These are phyloP conservation scores for Protaetia brevitarsis DNA, from an alignment of 1,140 invertebrate species.

Conservation along the genomic window DNA sequence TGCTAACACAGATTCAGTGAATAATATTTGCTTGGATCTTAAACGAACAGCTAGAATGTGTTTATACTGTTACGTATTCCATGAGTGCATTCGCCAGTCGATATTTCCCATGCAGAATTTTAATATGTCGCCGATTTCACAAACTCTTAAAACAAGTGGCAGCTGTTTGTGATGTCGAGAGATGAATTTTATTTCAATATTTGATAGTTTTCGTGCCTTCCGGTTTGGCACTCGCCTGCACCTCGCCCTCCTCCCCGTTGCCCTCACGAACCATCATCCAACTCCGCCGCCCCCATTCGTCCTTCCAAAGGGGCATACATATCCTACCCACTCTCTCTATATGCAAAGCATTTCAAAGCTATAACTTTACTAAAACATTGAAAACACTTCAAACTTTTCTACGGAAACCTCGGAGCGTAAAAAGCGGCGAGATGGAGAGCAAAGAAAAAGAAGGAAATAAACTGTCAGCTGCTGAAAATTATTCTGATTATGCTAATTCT, in stretches of 20 bases:
- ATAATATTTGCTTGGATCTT: no score
- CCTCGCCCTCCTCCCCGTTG: slow-evolving; percentile 22
- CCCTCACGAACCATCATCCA: slow-evolving; percentile 13
- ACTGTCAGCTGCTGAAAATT: slow-evolving; percentile 47
- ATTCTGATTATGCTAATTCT: slow-evolving; percentile 49
- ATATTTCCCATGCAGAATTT: no score
- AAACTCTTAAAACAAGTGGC: slow-evolving; percentile 49
- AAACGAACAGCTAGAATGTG: no score
- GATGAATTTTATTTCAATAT: slow-evolving; percentile 52
- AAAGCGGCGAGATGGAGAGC: slow-evolving; percentile 28
- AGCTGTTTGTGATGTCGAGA: slow-evolving; percentile 48
- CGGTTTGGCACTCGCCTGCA: no score
- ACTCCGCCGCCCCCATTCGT: not conserved
- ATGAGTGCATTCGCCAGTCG: no score
- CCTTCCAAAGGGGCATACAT: slow-evolving; percentile 17
- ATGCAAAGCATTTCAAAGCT: slow-evolving; percentile 42
- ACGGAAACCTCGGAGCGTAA: slow-evolving; percentile 29
- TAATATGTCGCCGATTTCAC: slow-evolving; percentile 47
- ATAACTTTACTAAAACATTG: slow-evolving; percentile 45
- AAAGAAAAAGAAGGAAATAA: slow-evolving; percentile 39
- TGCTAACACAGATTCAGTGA: no score
- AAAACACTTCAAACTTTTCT: slow-evolving; percentile 36
- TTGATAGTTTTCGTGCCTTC: slow-evolving; percentile 48
- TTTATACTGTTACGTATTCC: no score
- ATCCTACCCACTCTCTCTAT: slow-evolving; percentile 38